Evolutionary conservation across 2,797 vertebrate species (phyloP).

Genomic region (Graptemys geographica): DNA sequence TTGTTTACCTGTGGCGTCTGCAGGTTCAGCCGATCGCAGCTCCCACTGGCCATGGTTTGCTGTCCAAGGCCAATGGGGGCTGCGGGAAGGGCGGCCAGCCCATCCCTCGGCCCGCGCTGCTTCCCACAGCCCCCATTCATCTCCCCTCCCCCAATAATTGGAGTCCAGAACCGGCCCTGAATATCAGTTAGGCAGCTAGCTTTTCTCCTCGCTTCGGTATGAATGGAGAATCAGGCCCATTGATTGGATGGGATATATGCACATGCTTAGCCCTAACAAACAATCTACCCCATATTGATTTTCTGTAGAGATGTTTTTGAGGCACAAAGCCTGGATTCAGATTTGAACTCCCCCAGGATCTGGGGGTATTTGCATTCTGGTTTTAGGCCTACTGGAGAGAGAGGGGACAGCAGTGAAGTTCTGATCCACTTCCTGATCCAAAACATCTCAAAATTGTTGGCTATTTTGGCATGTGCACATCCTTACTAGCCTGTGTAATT

Average conservation of each 20-base stretch:
- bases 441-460: background rate
- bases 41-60: too few species aligned
- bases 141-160: background rate
- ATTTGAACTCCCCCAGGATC: background rate
- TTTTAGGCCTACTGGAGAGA: background rate
- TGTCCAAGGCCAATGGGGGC: too few species aligned
- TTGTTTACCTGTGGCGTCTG: too few species aligned
- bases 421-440: background rate
- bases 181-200: background rate
- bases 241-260: background rate
- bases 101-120: too few species aligned
- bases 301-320: background rate
- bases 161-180: background rate
- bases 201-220: background rate
- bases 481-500: background rate
- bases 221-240: background rate
- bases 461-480: background rate
- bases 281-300: background rate
- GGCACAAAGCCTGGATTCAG: background rate
- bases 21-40: too few species aligned
- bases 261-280: too few species aligned
- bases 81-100: too few species aligned
- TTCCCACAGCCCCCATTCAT: background rate
- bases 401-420: background rate
- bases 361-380: background rate